Conservation (phyloP, 1,140 invertebrate species). For the Eubasilissa regina region DNA sequence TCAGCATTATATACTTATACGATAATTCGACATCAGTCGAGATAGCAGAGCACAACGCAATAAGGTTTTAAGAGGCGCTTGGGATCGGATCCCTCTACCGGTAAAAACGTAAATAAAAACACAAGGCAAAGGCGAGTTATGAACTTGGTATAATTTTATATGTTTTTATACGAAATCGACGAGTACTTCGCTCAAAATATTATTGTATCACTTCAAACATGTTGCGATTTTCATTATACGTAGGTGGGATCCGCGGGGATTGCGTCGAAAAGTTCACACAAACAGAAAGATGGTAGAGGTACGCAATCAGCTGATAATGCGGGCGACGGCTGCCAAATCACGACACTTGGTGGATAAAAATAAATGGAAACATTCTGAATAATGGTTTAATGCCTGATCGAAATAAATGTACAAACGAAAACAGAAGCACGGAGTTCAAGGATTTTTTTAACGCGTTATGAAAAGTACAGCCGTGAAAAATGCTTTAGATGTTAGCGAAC, state of each 20-base stretch:
- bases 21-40: too few relatives aligned
- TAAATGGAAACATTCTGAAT: neutral
- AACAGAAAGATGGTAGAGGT: conserved; percentile 11
- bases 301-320: conserved; percentile 34
- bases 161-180: too few relatives aligned
- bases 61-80: too few relatives aligned
- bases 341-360: neutral
- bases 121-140: too few relatives aligned
- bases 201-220: neutral
- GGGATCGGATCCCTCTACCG: too few relatives aligned
- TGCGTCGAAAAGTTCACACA: neutral
- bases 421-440: neutral
- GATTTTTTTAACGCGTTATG: conserved; percentile 6
- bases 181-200: too few relatives aligned
- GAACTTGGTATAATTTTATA: too few relatives aligned
- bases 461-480: neutral
- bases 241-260: neutral
- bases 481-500: neutral
- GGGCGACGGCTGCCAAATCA: neutral
- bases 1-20: too few relatives aligned
- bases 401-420: neutral
- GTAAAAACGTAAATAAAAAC: too few relatives aligned
- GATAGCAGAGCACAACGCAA: too few relatives aligned
- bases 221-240: neutral
- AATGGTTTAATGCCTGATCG: neutral